These are phyloP conservation scores for Myotis pilosus DNA, from an alignment of 2,797 vertebrate genomes.

Conservation along the genomic window DNA sequence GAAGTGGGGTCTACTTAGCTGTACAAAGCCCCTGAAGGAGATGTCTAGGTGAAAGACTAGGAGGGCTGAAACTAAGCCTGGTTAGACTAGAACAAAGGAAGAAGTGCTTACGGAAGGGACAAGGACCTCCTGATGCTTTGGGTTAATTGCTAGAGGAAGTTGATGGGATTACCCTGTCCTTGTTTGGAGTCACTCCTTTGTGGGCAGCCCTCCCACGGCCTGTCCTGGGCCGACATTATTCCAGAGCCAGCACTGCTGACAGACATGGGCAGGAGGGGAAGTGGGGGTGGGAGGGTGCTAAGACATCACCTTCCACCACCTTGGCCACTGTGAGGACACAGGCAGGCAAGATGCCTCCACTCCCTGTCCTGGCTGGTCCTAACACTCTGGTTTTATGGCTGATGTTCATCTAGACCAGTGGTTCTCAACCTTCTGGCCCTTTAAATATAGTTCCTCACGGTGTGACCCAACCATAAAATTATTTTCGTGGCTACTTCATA, in stretches of 20 bases:
- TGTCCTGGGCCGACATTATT: background rate
- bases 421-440: too few relatives aligned
- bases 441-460: too few relatives aligned
- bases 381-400: background rate
- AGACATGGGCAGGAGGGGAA: accelerated
- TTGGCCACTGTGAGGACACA: background rate
- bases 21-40: background rate
- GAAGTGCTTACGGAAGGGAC: background rate
- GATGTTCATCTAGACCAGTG: background rate
- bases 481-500: too few relatives aligned
- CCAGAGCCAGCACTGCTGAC: background rate
- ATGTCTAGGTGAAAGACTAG: background rate
- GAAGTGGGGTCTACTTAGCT: background rate
- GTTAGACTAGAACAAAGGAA: background rate
- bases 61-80: background rate
- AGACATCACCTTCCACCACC: background rate
- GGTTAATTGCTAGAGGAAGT: background rate
- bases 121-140: background rate
- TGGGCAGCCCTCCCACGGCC: background rate
- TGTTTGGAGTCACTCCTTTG: background rate
- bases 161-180: background rate
- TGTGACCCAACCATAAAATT: too few relatives aligned
- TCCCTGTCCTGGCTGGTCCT: background rate
- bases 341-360: background rate
- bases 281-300: accelerated